Percentiles rank a stretch among this genome's conserved stretches.
These are phyloP conservation scores for Paramisgurnus dabryanus DNA, from an alignment of 2,113 vertebrate species.

Conservation along the genomic window DNA sequence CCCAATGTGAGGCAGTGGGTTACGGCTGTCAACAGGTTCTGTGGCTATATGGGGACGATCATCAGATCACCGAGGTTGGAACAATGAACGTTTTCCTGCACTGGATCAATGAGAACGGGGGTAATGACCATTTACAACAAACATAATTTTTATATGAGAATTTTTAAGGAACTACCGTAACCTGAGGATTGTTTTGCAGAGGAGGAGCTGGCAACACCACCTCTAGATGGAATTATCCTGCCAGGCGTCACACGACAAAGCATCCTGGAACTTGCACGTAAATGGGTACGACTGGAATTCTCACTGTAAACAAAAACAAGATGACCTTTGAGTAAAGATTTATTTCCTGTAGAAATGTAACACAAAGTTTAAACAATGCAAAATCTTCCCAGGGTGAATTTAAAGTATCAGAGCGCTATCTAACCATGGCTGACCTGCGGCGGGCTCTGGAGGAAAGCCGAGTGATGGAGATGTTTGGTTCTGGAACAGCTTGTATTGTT, in stretches of 20 bases:
- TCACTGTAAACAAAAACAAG: not conserved
- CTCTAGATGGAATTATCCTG: conserved; percentile 89
- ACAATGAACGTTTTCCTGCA: conserved; percentile 95
- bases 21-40: conserved; percentile 87
- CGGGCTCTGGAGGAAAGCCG: conserved; percentile 77
- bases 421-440: conserved; percentile 84
- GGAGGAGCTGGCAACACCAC: conserved; percentile 86
- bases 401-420: conserved; percentile 82
- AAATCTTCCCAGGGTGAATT: conserved; percentile 81
- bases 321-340: not conserved
- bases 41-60: conserved; percentile 87
- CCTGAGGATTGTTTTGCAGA: conserved; percentile 69
- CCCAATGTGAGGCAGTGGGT: conserved; percentile 80
- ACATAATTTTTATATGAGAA: too few species aligned
- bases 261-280: conserved; percentile 80
- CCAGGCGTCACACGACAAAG: conserved; percentile 87
- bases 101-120: conserved; percentile 91
- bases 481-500: conserved; percentile 88
- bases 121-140: conserved; percentile 60
- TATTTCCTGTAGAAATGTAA: not conserved
- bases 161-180: not conserved
- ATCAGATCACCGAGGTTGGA: conserved; percentile 90
- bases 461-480: conserved; percentile 89
- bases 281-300: conserved; percentile 76
- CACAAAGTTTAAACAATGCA: not conserved